Evolutionary conservation across 2,113 vertebrate species (phyloP), one percentile per base, ranked within the genome.

Genomic region (Leucopsar rothschildi): DNA sequence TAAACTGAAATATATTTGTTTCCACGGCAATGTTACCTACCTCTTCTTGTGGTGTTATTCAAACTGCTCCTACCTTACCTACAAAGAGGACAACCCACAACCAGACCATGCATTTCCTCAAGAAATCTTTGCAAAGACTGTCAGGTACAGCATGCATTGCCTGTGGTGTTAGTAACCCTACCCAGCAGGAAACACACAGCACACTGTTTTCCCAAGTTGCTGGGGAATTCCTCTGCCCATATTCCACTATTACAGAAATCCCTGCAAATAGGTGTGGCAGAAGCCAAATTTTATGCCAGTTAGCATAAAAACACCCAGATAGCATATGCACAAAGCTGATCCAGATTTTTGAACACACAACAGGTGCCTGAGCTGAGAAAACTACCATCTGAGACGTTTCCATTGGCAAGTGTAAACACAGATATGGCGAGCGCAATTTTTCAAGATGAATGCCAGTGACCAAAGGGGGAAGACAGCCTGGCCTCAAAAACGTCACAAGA

Each of bases 401-500:
- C 21, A 45, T 4, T 20, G 15, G 6, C 14, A 50, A 40, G 18
- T 50, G 9, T 50, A 84, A 91, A 89, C 21, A 77, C 7, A 61
- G 68, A 55, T 28, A 52, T 0, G 4, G 33, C 6, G 11, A 82
- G 52, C 3, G 44, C 57, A n/a, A 10, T 56, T 80, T 90, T 76
- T 53, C 23, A 39, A 87, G 61, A 45, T 2, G 10, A 84, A 78
- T 45, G 61, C 25, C 78, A 55, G 49, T 0, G 1, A 90, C 35
- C 61, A 44, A 76, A 85, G 22, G 5, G 19, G 24, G 14, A 72
- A 78, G 61, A 76, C 1, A 87, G 47, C 52, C 12, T 15, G 35
- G 52, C 55, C 66, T 85, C 77, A 68, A 76, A 88, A 64, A 37
- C 0, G 0, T 23, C 25, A n/a, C 8, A 0, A 42, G 15, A 27